Evolutionary conservation across 1,140 invertebrate species (phyloP).

Genomic region (Drosophila ohnishii): DNA sequence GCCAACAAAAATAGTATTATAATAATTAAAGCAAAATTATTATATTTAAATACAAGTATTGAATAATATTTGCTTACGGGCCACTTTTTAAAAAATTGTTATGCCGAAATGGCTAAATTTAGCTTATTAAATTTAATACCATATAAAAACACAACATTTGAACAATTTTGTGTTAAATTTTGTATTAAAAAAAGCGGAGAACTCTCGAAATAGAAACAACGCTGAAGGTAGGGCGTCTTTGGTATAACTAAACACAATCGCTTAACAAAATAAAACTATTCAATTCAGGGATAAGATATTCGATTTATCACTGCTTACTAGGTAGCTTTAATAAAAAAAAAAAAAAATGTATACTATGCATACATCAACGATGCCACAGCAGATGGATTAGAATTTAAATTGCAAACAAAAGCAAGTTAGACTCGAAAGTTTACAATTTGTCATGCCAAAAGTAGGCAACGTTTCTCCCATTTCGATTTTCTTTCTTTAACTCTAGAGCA

Average conservation of each 20-base stretch:
- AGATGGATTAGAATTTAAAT: not conserved
- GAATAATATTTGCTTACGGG: no score
- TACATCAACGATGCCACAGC: no score
- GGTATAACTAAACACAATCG: not conserved
- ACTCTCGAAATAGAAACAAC: no score
- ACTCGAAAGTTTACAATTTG: not conserved
- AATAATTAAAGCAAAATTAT: not conserved
- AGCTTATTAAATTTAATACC: no score
- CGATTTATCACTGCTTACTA: not conserved
- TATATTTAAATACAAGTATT: not conserved
- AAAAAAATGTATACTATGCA: no score
- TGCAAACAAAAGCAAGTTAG: not conserved
- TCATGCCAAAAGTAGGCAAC: not conserved
- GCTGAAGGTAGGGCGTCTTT: not conserved
- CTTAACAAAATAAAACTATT: not conserved
- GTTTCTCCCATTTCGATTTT: not conserved
- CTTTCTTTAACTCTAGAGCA: no score
- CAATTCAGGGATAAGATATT: not conserved
- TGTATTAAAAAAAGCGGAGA: no score
- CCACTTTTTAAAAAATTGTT: no score
- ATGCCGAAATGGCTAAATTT: no score
- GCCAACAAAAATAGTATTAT: no score
- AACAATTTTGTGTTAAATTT: no score
- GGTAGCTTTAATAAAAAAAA: not conserved
- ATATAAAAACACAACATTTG: no score